Evolutionary conservation across 2,113 vertebrate genomes (phyloP).

Genomic region (Notothenia coriiceps): DNA sequence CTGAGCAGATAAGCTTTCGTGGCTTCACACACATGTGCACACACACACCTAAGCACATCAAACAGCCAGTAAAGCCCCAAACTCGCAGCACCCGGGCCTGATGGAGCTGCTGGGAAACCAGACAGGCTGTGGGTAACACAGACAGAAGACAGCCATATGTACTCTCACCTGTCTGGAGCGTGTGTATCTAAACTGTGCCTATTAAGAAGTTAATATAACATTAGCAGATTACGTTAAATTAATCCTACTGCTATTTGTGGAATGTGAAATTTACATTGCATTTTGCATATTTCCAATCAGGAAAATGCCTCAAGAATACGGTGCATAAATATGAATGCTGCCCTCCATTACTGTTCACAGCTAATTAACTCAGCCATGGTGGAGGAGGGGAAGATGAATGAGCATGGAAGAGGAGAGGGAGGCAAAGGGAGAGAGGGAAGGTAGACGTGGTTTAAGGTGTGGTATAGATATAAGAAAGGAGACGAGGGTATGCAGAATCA

Average conservation of each 20-base stretch:
- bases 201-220: slow-evolving; percentile 6
- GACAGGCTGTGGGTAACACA: slow-evolving; percentile 2
- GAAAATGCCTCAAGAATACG: slow-evolving; percentile 6
- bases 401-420: slow-evolving; percentile 34
- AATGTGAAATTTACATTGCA: not conserved
- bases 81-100: not conserved
- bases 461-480: not conserved
- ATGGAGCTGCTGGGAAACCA: slow-evolving; percentile 30
- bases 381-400: slow-evolving; percentile 57
- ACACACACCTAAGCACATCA: slow-evolving; percentile 46
- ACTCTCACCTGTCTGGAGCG: slow-evolving; percentile 33
- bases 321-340: slow-evolving; percentile 18
- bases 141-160: slow-evolving; percentile 5
- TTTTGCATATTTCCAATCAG: slow-evolving; percentile 27
- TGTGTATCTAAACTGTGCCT: slow-evolving; percentile 15
- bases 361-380: slow-evolving; percentile 57
- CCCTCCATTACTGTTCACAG: slow-evolving; percentile 34
- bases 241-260: not conserved
- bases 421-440: slow-evolving; percentile 19
- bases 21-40: slow-evolving; percentile 34
- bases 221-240: not conserved
- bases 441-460: slow-evolving; percentile 11
- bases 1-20: slow-evolving; percentile 39
- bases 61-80: slow-evolving; percentile 7
- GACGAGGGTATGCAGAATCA: slow-evolving; percentile 9